Evolutionary conservation across 2,113 vertebrate species (phyloP).

Genomic region (Ginglymostoma cirratum): DNA sequence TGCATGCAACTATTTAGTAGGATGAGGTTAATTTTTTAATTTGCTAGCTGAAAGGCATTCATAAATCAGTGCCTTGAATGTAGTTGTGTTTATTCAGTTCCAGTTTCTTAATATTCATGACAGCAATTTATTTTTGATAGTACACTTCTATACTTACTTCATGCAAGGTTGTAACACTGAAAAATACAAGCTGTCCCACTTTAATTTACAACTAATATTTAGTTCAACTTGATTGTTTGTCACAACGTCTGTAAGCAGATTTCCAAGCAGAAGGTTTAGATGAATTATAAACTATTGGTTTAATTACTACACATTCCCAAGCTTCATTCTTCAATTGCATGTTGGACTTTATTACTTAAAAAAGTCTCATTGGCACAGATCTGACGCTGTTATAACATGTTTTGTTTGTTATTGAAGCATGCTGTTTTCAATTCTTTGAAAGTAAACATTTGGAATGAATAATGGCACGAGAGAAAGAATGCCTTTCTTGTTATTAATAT

Average conservation of each 20-base stretch:
- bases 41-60: constrained; percentile 68
- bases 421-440: neutral
- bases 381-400: neutral
- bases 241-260: neutral
- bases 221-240: constrained; percentile 1
- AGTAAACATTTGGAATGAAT: neutral
- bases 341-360: constrained; percentile 3
- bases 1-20: constrained; percentile 55
- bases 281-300: constrained; percentile 25
- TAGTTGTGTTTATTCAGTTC: constrained; percentile 80
- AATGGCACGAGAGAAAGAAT: neutral
- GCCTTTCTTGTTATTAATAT: neutral
- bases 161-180: constrained; percentile 40
- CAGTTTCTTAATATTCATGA: constrained; percentile 84
- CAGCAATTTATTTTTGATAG: constrained; percentile 80
- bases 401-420: neutral
- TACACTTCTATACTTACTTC: constrained; percentile 65
- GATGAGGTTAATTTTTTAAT: constrained; percentile 64
- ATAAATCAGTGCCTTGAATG: constrained; percentile 94
- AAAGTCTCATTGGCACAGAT: constrained; percentile 1
- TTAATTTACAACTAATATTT: constrained; percentile 17
- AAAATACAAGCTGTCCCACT: constrained; percentile 18
- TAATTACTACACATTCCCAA: neutral
- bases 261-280: constrained; percentile 17
- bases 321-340: neutral